phyloP scores from a whole-genome alignment of 1,140 invertebrate species.

The Onthophagus taurus region DNA sequence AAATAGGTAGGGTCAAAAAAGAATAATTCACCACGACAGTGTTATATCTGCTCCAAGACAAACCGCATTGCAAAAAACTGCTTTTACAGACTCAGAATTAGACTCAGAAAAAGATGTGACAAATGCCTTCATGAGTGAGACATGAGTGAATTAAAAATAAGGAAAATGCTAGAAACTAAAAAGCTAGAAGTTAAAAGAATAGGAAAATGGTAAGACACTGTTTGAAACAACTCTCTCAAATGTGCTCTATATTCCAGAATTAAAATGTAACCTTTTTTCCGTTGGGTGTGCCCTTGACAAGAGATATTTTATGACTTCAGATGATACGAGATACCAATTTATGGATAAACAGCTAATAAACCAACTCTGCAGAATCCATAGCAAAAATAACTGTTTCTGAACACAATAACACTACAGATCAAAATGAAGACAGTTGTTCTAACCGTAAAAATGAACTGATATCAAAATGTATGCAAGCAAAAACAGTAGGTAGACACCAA shows the following conservation, averaged over 20 bases:
- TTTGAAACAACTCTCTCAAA: background rate
- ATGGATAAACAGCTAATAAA: background rate
- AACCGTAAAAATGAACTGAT: no score
- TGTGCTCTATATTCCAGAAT: constrained; percentile 11
- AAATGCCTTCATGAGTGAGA: background rate
- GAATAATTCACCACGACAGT: background rate
- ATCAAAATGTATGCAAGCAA: constrained; percentile 1
- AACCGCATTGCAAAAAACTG: background rate
- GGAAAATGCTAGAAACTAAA: background rate
- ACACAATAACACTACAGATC: no score
- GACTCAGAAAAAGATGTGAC: background rate
- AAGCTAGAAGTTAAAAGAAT: background rate
- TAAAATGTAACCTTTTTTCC: constrained; percentile 8
- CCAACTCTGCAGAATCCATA: no score
- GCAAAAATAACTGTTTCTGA: no score
- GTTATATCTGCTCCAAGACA: background rate
- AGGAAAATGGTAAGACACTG: background rate
- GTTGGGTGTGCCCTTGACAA: background rate
- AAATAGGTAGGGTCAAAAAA: background rate
- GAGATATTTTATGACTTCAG: constrained; percentile 1
- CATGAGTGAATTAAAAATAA: background rate
- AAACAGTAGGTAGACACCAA: no score
- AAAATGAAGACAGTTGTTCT: no score
- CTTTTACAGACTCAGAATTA: background rate
- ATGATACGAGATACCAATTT: background rate